Evolutionary conservation across 2,797 vertebrate genomes (phyloP).

Genomic region (Siniperca obscura): DNA sequence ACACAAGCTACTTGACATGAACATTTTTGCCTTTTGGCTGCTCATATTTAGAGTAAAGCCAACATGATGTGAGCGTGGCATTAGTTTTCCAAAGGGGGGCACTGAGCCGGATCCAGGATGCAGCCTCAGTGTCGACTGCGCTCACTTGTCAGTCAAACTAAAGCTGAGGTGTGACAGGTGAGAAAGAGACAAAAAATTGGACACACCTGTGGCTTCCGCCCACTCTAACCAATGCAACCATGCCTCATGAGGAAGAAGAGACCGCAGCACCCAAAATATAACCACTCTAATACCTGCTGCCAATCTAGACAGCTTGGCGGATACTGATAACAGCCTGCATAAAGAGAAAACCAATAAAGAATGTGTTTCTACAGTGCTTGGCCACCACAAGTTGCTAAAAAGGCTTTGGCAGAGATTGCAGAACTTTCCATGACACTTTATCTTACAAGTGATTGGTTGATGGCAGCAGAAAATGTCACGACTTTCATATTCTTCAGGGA

Average conservation of each 20-base stretch:
- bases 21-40: background rate
- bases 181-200: constrained; percentile 71
- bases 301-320: constrained; percentile 51
- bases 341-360: constrained; percentile 38
- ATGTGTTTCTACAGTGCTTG: constrained; percentile 25
- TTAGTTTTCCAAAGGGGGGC: constrained; percentile 19
- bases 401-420: constrained; percentile 48
- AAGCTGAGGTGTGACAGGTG: constrained; percentile 77
- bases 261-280: constrained; percentile 53
- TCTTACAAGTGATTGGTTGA: constrained; percentile 69
- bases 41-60: constrained; percentile 31
- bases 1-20: background rate
- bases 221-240: constrained; percentile 25
- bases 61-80: constrained; percentile 15
- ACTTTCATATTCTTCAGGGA: constrained; percentile 74
- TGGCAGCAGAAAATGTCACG: constrained; percentile 77
- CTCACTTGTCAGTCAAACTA: constrained; percentile 61
- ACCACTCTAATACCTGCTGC: constrained; percentile 40
- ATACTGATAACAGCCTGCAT: constrained; percentile 53
- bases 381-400: constrained; percentile 51
- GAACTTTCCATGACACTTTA: constrained; percentile 71
- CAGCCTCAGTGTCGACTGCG: constrained; percentile 37
- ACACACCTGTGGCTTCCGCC: constrained; percentile 67
- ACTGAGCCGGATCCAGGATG: constrained; percentile 34
- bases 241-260: constrained; percentile 44